Evolutionary conservation across 2,888 invertebrate species (phyloP).

Genomic region (Thysanoteuthis rhombus): DNA sequence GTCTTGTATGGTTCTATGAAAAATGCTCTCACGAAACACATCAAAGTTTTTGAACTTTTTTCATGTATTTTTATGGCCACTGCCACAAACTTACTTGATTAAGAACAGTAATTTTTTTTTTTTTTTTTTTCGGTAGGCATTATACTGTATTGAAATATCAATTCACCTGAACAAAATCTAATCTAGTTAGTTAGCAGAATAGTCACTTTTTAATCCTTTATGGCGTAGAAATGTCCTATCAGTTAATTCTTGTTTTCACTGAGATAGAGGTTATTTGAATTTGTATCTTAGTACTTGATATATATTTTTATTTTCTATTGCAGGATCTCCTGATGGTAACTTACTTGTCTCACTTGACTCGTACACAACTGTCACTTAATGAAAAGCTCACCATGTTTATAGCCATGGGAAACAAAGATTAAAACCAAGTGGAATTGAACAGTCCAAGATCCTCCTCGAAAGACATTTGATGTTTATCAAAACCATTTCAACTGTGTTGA

Average conservation of each 20-base stretch:
- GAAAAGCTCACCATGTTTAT: conserved; percentile 79
- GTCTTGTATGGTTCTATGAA: too few relatives aligned
- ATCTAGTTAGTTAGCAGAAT: too few relatives aligned
- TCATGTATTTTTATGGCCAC: too few relatives aligned
- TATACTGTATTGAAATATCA: too few relatives aligned
- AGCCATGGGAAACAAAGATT: conserved; percentile 19
- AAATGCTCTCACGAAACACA: too few relatives aligned
- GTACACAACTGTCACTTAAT: conserved; percentile 94
- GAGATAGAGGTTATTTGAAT: neutral
- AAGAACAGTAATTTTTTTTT: too few relatives aligned
- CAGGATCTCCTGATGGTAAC: conserved; percentile 95
- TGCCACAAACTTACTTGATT: too few relatives aligned
- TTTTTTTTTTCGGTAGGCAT: too few relatives aligned
- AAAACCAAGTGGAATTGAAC: neutral
- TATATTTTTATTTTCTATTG: conserved; percentile 49
- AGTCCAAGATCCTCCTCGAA: neutral
- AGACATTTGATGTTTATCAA: neutral
- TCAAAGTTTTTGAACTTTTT: too few relatives aligned
- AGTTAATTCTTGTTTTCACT: neutral
- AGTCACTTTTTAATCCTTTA: too few relatives aligned
- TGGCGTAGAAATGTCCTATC: too few relatives aligned
- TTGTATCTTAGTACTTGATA: neutral
- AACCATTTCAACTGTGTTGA: neutral
- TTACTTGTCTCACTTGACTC: conserved; percentile 92
- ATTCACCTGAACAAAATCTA: too few relatives aligned